These are phyloP conservation scores for Branchipolynoe longqiensis DNA, from an alignment of 2,888 invertebrate species.

Conservation along the genomic window DNA sequence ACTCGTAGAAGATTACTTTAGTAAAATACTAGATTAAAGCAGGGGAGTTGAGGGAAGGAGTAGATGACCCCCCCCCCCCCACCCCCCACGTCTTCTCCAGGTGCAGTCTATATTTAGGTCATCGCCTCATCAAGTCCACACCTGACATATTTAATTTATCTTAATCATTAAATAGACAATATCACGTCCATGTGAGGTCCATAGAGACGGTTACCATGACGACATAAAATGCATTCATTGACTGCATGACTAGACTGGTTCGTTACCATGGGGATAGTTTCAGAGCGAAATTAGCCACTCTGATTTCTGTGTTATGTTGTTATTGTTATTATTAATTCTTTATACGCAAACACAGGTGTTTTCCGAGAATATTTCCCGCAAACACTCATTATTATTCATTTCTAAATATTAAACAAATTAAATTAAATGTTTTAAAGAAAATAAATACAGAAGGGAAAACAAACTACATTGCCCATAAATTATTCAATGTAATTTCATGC, in stretches of 20 bases:
- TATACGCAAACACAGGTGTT: background rate
- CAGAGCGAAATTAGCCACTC: background rate
- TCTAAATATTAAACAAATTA: no score
- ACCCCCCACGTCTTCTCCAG: no score
- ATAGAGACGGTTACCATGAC: conserved; percentile 26
- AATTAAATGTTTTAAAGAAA: no score
- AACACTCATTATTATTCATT: no score
- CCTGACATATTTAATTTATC: no score
- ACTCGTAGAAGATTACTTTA: background rate
- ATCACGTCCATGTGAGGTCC: background rate
- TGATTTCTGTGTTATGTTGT: no score
- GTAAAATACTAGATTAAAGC: conserved; percentile 10
- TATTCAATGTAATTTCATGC: no score
- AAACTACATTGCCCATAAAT: no score
- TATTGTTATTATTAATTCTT: background rate
- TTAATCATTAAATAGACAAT: background rate
- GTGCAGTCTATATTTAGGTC: no score
- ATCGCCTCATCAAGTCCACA: no score
- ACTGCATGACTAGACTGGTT: conserved; percentile 47
- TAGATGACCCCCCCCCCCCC: background rate
- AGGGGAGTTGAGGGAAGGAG: background rate
- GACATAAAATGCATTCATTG: conserved; percentile 12
- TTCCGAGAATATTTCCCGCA: background rate
- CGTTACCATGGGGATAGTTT: conserved; percentile 12
- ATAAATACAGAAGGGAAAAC: no score